Evolutionary conservation across 2,888 invertebrate genomes (phyloP).

Genomic region (Eilema depressum): DNA sequence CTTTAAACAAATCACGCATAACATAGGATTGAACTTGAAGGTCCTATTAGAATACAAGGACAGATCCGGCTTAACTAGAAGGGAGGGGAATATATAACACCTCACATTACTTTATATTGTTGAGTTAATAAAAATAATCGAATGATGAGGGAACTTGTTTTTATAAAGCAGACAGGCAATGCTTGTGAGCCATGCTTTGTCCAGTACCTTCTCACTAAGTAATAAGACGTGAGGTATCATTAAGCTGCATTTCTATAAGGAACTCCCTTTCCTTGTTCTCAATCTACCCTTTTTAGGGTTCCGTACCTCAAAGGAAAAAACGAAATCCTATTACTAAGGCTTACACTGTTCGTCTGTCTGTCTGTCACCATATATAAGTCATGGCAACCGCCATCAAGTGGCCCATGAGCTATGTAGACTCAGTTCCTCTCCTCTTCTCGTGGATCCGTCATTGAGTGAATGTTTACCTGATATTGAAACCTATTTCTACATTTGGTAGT

Average conservation of each 20-base stretch:
- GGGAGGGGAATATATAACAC: background rate
- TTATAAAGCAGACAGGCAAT: background rate
- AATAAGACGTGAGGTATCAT: too few relatives aligned
- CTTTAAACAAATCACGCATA: slow-evolving; percentile 9
- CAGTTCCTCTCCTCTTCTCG: background rate
- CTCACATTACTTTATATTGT: too few relatives aligned
- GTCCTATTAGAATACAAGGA: background rate
- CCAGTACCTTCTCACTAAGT: too few relatives aligned
- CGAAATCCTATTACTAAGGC: too few relatives aligned
- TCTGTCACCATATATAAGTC: too few relatives aligned
- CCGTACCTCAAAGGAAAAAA: too few relatives aligned
- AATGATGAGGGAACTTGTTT: background rate
- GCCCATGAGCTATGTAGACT: background rate
- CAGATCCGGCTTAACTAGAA: background rate
- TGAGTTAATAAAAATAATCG: too few relatives aligned
- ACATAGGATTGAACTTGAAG: slow-evolving; percentile 14
- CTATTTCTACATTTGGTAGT: slow-evolving; percentile 8
- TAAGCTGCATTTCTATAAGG: too few relatives aligned
- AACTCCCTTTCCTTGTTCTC: background rate
- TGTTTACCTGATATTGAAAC: slow-evolving; percentile 19
- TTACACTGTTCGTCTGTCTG: too few relatives aligned
- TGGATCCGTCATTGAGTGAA: background rate
- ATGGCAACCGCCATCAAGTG: background rate
- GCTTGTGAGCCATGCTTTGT: background rate
- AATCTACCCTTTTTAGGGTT: background rate